Percentiles rank a stretch among this genome's conserved stretches.
These are phyloP conservation scores for Agonum fuliginosum DNA, from an alignment of 2,888 invertebrate genomes.

Conservation along the genomic window DNA sequence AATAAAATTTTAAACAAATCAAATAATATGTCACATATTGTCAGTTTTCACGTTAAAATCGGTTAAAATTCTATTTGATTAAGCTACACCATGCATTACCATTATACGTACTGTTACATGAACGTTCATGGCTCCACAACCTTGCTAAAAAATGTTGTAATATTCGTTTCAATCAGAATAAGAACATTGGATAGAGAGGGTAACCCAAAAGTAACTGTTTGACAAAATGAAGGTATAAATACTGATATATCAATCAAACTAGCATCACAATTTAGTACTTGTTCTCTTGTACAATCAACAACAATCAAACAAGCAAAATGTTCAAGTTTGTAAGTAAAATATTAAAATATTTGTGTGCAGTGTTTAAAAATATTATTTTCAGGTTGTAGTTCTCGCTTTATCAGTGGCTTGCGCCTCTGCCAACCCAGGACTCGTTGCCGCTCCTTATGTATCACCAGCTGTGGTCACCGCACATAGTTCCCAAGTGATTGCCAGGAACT, in stretches of 20 bases:
- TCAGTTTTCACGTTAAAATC: neutral
- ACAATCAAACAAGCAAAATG: conserved; percentile 62
- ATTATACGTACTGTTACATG: neutral
- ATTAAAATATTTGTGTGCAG: neutral
- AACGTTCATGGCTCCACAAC: conserved; percentile 9
- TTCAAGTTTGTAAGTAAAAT: conserved; percentile 64
- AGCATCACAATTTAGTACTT: conserved; percentile 40
- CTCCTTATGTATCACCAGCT: conserved; percentile 67
- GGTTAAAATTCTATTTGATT: no score
- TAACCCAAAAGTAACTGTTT: conserved; percentile 1
- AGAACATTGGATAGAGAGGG: neutral
- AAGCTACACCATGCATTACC: no score
- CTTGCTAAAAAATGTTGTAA: neutral
- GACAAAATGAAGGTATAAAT: conserved; percentile 36
- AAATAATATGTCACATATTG: no score
- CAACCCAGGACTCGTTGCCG: conserved; percentile 68
- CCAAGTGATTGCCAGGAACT: conserved; percentile 79
- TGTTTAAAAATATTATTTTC: neutral
- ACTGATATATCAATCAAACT: neutral
- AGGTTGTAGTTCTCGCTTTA: conserved; percentile 46
- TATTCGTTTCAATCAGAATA: conserved; percentile 6
- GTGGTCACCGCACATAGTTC: conserved; percentile 81
- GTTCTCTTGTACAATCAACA: neutral
- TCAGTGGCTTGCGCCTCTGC: conserved; percentile 64
- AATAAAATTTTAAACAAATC: no score